phyloP scores from a whole-genome alignment of 2,113 vertebrate species.

The Lipophrys pholis region DNA sequence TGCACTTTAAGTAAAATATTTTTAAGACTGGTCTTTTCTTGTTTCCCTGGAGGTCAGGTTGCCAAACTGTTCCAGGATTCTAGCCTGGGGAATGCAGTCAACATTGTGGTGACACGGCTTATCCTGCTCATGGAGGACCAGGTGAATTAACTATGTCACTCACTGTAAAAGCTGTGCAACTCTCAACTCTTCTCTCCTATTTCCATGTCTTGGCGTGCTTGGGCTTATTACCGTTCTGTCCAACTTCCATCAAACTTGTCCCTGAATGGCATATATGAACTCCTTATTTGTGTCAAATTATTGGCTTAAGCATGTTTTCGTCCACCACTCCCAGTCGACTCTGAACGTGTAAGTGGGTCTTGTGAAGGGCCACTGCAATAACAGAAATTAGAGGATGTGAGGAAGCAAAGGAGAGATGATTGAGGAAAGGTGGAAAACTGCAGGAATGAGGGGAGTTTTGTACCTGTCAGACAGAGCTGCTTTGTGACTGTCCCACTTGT shows the following conservation, averaged over 20 bases:
- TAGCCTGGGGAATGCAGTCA: slow-evolving; percentile 98
- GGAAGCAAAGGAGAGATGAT: slow-evolving; percentile 30
- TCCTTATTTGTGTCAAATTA: slow-evolving; percentile 68
- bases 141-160: slow-evolving; percentile 76
- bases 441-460: slow-evolving; percentile 38
- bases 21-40: slow-evolving; percentile 99
- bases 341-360: slow-evolving; percentile 36
- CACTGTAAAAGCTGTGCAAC: not conserved
- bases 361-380: slow-evolving; percentile 53
- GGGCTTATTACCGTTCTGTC: slow-evolving; percentile 5
- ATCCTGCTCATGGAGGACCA: slow-evolving; percentile 98
- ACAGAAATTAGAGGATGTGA: slow-evolving; percentile 38
- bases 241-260: slow-evolving; percentile 5
- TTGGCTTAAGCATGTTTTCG: slow-evolving; percentile 69
- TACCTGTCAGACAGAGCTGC: slow-evolving; percentile 54
- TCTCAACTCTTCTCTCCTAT: not conserved
- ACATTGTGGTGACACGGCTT: slow-evolving; percentile 95
- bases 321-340: slow-evolving; percentile 34
- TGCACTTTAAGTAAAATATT: slow-evolving; percentile 66
- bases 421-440: slow-evolving; percentile 41
- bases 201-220: not conserved
- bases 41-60: slow-evolving; percentile 99
- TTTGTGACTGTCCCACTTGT: slow-evolving; percentile 67
- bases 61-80: slow-evolving; percentile 99
- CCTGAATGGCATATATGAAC: slow-evolving; percentile 47